Evolutionary conservation across 2,797 vertebrate genomes (phyloP).

Genomic region (Mastacembelus armatus): DNA sequence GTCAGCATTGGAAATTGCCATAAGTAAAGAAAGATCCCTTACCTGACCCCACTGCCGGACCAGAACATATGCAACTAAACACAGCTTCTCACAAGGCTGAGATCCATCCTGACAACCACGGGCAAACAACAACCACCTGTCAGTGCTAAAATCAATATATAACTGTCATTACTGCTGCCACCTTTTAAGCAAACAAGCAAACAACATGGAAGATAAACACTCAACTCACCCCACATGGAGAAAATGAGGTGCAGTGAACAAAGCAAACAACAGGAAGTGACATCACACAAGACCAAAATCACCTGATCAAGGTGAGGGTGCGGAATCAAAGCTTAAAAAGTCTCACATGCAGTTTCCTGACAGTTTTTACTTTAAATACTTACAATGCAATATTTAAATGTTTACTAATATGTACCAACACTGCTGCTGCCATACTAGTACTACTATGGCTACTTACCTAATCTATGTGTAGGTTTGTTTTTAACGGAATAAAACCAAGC

Average conservation of each 20-base stretch:
- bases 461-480: not conserved
- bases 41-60: not conserved
- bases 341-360: too few relatives aligned
- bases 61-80: not conserved
- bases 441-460: too few relatives aligned
- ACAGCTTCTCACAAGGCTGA: not conserved
- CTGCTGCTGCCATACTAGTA: too few relatives aligned
- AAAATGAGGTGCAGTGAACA: not conserved
- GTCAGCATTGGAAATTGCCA: not conserved
- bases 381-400: not conserved
- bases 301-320: too few relatives aligned
- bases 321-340: too few relatives aligned
- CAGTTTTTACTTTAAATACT: too few relatives aligned
- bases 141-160: not conserved
- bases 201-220: not conserved
- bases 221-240: not conserved
- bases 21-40: not conserved
- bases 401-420: too few relatives aligned
- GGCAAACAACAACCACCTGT: not conserved
- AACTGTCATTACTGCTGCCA: not conserved
- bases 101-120: not conserved
- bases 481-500: not conserved
- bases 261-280: constrained; percentile 10
- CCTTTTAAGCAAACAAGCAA: not conserved
- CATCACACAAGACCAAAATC: constrained; percentile 2